A percentile compares a stretch with the other conserved stretches of the same genome.
Evolutionary conservation across 2,888 invertebrate species (phyloP).

Genomic region (Amphimallon solstitiale): DNA sequence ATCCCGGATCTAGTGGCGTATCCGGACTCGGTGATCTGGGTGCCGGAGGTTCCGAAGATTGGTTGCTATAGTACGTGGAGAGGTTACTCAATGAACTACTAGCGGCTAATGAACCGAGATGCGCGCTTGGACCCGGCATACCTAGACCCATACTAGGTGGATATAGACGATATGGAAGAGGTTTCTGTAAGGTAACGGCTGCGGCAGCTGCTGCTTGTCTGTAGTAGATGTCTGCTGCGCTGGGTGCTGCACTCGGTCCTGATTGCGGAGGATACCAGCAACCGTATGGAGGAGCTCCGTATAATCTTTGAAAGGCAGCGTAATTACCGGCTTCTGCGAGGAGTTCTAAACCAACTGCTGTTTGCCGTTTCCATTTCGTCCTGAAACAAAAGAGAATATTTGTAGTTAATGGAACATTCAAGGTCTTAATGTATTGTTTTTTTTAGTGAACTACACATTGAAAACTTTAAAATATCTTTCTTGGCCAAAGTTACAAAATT

Average conservation of each 20-base stretch:
- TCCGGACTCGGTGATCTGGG: slow-evolving; percentile 63
- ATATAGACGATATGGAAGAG: slow-evolving; percentile 79
- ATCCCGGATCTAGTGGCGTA: slow-evolving; percentile 71
- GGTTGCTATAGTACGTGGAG: slow-evolving; percentile 69
- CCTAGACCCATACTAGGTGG: slow-evolving; percentile 68
- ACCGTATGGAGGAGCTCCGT: slow-evolving; percentile 80
- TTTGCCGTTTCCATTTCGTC: slow-evolving; percentile 99
- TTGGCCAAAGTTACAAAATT: too few relatives aligned
- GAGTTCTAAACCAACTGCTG: slow-evolving; percentile 95
- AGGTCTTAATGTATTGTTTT: too few relatives aligned
- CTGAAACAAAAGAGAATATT: slow-evolving; percentile 67
- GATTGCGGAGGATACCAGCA: slow-evolving; percentile 71
- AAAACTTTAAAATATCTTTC: too few relatives aligned
- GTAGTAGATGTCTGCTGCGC: slow-evolving; percentile 83
- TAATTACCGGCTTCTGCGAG: slow-evolving; percentile 97
- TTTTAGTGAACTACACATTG: too few relatives aligned
- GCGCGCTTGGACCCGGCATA: slow-evolving; percentile 75
- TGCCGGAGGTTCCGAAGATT: slow-evolving; percentile 66
- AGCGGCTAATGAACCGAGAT: slow-evolving; percentile 73
- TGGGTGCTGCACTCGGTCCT: slow-evolving; percentile 68
- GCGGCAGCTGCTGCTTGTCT: slow-evolving; percentile 82
- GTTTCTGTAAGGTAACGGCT: slow-evolving; percentile 82
- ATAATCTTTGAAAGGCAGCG: slow-evolving; percentile 96
- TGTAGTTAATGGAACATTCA: neutral
- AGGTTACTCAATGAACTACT: slow-evolving; percentile 72